Percentiles rank a stretch among this genome's conserved stretches.
These are phyloP conservation scores for Buteo buteo DNA, from an alignment of 2,113 vertebrate species.

Conservation along the genomic window DNA sequence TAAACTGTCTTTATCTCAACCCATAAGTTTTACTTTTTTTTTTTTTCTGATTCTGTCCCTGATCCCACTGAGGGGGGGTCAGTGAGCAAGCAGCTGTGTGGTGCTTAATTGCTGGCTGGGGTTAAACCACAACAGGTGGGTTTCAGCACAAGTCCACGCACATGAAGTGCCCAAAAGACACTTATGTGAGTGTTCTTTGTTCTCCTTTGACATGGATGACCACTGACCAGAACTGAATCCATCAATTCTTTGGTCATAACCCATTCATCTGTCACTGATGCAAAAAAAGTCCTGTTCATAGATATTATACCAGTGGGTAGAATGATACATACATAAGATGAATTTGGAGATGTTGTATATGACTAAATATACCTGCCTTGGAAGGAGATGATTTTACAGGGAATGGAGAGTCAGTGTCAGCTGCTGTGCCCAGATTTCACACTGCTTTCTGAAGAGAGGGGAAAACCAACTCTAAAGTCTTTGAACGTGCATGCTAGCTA, in stretches of 20 bases:
- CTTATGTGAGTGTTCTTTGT: neutral
- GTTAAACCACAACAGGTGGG: too few relatives aligned
- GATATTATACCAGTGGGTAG: neutral
- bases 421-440: neutral
- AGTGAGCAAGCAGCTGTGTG: too few relatives aligned
- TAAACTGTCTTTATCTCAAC: too few relatives aligned
- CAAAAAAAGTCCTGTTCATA: neutral
- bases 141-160: neutral
- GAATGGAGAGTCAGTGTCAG: neutral
- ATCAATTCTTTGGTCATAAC: neutral
- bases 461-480: slow-evolving; percentile 23
- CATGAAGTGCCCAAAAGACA: neutral
- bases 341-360: neutral
- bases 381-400: neutral
- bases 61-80: too few relatives aligned
- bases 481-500: neutral
- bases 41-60: too few relatives aligned
- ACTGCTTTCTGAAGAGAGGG: neutral
- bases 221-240: neutral
- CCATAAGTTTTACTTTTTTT: too few relatives aligned
- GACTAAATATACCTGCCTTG: neutral
- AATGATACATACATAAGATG: neutral
- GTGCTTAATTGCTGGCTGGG: too few relatives aligned
- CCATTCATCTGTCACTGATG: neutral
- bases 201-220: neutral